phyloP scores from a whole-genome alignment of 1,140 invertebrate genomes.

The Zaprionus ghesquierei region DNA sequence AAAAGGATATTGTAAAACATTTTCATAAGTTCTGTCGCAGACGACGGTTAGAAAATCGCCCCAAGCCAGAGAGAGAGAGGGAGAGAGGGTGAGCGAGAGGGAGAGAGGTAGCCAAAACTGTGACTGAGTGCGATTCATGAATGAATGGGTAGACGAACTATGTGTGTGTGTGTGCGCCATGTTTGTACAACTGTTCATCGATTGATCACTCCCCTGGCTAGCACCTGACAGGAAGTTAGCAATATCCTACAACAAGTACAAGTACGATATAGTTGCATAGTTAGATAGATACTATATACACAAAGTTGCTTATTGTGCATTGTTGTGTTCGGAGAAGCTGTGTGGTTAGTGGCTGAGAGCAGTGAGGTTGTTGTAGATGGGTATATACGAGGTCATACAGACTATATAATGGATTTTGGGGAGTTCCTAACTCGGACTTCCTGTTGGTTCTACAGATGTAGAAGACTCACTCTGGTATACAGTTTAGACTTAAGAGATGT shows the following conservation, averaged over 20 bases:
- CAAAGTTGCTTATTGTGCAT: too few relatives aligned
- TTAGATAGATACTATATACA: too few relatives aligned
- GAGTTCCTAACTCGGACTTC: too few relatives aligned
- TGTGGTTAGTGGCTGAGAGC: too few relatives aligned
- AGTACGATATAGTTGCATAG: neutral
- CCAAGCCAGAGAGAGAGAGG: neutral
- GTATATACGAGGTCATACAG: too few relatives aligned
- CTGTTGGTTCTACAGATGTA: too few relatives aligned
- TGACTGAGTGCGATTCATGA: conserved; percentile 5
- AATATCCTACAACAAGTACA: conserved; percentile 17
- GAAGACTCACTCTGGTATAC: too few relatives aligned
- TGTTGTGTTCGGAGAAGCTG: too few relatives aligned
- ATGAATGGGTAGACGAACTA: neutral
- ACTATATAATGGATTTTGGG: too few relatives aligned
- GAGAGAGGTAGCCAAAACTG: neutral
- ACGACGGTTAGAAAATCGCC: conserved; percentile 10
- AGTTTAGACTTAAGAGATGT: too few relatives aligned
- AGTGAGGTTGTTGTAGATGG: too few relatives aligned
- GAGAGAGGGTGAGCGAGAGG: neutral
- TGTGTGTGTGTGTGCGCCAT: neutral
- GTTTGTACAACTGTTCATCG: neutral
- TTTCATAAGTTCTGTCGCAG: conserved; percentile 75
- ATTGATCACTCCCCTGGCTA: conserved; percentile 18
- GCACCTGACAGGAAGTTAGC: conserved; percentile 12
- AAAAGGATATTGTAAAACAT: conserved; percentile 83